These are phyloP conservation scores for Andrena dorsata DNA, from an alignment of 2,888 invertebrate species.

Conservation along the genomic window DNA sequence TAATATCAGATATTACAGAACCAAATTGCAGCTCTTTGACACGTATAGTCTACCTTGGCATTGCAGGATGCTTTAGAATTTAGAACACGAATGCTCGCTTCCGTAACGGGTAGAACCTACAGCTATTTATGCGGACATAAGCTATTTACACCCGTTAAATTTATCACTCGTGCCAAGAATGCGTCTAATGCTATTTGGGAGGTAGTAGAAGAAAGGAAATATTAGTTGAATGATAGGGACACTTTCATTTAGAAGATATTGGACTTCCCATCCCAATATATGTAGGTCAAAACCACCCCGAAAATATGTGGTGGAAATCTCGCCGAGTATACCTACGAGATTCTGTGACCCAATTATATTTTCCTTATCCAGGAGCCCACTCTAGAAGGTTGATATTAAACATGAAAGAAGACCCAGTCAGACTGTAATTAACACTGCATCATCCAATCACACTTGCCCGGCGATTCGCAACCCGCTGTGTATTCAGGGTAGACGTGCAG, in stretches of 20 bases:
- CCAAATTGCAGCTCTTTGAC: too few species aligned
- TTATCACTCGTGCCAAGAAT: background rate
- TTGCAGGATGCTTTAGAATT: too few species aligned
- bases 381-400: background rate
- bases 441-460: background rate
- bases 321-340: background rate
- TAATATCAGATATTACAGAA: too few species aligned
- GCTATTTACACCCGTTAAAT: background rate
- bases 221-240: background rate
- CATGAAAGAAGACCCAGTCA: constrained; percentile 7
- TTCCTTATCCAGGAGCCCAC: background rate
- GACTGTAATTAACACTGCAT: constrained; percentile 1
- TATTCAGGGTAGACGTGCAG: constrained; percentile 9
- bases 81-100: too few species aligned
- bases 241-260: constrained; percentile 11
- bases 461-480: too few species aligned
- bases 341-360: constrained; percentile 1
- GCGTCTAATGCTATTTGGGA: background rate
- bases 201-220: background rate
- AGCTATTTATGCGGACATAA: too few species aligned
- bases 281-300: background rate
- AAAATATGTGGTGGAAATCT: constrained; percentile 8
- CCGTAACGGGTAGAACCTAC: too few species aligned
- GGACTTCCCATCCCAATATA: background rate
- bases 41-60: too few species aligned